Evolutionary conservation across 2,888 invertebrate species (phyloP).

Genomic region (Napeogenes sylphis): DNA sequence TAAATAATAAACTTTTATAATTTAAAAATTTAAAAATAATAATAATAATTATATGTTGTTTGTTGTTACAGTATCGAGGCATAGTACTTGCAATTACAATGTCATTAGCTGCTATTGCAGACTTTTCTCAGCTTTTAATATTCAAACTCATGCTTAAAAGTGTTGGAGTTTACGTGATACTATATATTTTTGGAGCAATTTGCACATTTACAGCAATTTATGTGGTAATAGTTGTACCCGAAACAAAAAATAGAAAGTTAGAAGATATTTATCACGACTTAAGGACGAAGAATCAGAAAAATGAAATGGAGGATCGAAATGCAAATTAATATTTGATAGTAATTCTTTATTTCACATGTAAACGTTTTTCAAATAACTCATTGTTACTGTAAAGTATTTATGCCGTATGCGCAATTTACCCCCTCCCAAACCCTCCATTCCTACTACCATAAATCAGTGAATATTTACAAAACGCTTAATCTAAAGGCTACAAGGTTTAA

Average conservation of each 20-base stretch:
- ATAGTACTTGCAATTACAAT: slow-evolving; percentile 38
- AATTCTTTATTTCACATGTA: too few relatives aligned
- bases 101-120: slow-evolving; percentile 32
- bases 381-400: too few relatives aligned
- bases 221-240: slow-evolving; percentile 34
- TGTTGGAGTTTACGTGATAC: slow-evolving; percentile 35
- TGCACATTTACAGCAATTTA: slow-evolving; percentile 35
- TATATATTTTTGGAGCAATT: slow-evolving; percentile 38
- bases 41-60: too few relatives aligned
- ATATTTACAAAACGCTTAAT: too few relatives aligned
- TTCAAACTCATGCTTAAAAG: slow-evolving; percentile 35
- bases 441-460: too few relatives aligned
- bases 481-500: too few relatives aligned
- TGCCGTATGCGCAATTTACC: too few relatives aligned
- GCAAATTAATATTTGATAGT: too few relatives aligned
- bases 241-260: slow-evolving; percentile 36
- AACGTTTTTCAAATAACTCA: too few relatives aligned
- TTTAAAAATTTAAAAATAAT: too few relatives aligned
- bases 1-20: too few relatives aligned
- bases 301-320: slow-evolving; percentile 15
- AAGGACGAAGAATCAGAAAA: slow-evolving; percentile 30
- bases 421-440: too few relatives aligned
- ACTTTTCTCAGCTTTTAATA: slow-evolving; percentile 37
- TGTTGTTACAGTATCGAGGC: slow-evolving; percentile 36
- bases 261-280: slow-evolving; percentile 39